Evolutionary conservation across 2,113 vertebrate species (phyloP).

Genomic region (Vicugna pacos): DNA sequence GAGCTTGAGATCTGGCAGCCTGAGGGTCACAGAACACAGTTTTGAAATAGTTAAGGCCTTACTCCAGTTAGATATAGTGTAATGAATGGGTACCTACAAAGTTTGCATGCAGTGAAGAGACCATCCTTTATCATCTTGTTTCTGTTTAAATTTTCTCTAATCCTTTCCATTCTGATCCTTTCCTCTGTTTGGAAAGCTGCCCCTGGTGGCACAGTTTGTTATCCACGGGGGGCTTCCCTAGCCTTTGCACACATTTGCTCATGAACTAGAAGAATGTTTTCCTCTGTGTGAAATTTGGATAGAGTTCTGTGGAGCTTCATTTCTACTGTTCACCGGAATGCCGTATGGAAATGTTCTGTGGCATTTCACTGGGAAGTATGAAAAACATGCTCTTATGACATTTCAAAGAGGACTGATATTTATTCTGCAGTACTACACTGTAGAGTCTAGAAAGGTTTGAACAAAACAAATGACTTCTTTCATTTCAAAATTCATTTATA

Average conservation of each 20-base stretch:
- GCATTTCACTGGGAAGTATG: conserved; percentile 70
- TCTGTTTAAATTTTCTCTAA: background rate
- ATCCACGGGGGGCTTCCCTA: conserved; percentile 28
- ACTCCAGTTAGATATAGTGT: background rate
- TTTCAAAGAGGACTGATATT: conserved; percentile 59
- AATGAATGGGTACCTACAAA: background rate
- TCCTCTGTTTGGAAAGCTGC: background rate
- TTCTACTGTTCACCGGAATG: conserved; percentile 37
- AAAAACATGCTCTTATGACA: conserved; percentile 57
- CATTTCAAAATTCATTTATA: conserved; percentile 48
- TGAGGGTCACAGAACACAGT: background rate
- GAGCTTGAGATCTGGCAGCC: background rate
- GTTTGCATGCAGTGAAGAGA: background rate
- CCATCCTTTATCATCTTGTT: background rate
- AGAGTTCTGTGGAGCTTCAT: conserved; percentile 30
- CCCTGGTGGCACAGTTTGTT: conserved; percentile 22
- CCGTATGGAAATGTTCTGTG: conserved; percentile 65
- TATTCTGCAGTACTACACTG: conserved; percentile 29
- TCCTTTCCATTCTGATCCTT: conserved; percentile 11
- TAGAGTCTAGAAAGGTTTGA: conserved; percentile 7
- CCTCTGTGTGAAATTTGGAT: conserved; percentile 64
- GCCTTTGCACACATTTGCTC: conserved; percentile 59
- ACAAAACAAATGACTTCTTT: conserved; percentile 32
- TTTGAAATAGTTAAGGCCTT: conserved; percentile 44
- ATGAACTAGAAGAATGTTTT: conserved; percentile 66